Conservation (phyloP, 53 echinoderm and acorn worm genomes). For the Henricia sp. region DNA sequence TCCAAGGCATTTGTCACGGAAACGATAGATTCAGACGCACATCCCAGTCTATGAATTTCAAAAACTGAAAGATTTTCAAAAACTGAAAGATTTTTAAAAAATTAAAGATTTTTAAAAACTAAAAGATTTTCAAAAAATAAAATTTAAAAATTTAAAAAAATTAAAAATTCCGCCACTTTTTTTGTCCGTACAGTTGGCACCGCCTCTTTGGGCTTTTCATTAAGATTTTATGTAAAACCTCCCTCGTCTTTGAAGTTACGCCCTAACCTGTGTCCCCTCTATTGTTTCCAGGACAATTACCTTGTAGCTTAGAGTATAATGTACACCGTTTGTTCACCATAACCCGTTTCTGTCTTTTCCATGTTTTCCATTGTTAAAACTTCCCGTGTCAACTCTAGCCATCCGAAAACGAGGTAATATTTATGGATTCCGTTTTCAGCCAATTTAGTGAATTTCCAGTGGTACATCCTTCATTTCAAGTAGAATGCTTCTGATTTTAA, state of each 20-base stretch:
- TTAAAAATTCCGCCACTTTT: no score
- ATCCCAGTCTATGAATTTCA: no score
- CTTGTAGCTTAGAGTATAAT: constrained; percentile 28
- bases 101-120: no score
- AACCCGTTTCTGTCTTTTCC: constrained; percentile 64
- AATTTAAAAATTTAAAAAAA: no score
- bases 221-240: not conserved
- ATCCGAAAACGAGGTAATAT: constrained; percentile 93
- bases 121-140: no score
- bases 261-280: constrained; percentile 7
- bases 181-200: not conserved
- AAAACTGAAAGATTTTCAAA: no score
- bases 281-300: constrained; percentile 45
- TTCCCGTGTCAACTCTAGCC: constrained; percentile 68
- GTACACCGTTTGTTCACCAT: constrained; percentile 38
- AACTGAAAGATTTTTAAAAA: no score
- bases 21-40: constrained; percentile 29
- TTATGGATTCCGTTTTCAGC: constrained; percentile 15
- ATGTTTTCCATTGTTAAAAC: constrained; percentile 51
- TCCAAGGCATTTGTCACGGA: constrained; percentile 32
- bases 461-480: constrained; percentile 12
- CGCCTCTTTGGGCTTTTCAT: not conserved
- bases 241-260: constrained; percentile 3
- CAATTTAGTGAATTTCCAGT: not conserved
- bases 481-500: not conserved